Base-by-base conservation (phyloP, 35 echinoderm and acorn worm species). In the Amphiura filiformis region DNA sequence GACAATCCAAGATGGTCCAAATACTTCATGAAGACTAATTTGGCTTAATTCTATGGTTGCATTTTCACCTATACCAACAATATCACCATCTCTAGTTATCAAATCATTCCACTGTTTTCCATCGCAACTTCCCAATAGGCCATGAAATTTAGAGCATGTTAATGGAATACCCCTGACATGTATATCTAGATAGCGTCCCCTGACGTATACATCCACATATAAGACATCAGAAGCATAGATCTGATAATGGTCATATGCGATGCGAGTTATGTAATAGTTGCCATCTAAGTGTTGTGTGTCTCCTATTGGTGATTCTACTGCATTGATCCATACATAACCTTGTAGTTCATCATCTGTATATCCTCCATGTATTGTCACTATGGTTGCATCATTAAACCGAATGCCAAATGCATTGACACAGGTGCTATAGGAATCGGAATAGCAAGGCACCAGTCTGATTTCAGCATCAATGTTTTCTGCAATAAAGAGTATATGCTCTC, bases 381-480 rank as follows among this genome's bases (percentile, higher is more conserved):
- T 64, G 49, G 56, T 75, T 35, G 35, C 76, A 76, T 38, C 35
- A 31, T 13, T 40, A 34, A 84, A 2, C 34, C 42, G 34, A 39
- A 89, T 76, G 35, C 88, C 95, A 56, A 95, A 39, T 64, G 95
- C 88, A 91, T 93, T 93, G 42, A 97, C 86, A 39, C 95, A 97
- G 23, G 87, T 88, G 65, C 83, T 84, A 20, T 86, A 30, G 1
- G 65, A 35, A n/a, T 39, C 76, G 5, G 78, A 11, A 39, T 77
- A 77, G 75, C 95, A 97, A 5, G 87, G 84, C 33, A 97, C 91
- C 65, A 93, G 42, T 39, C 88, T 70, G 44, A 93, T 76, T 32
- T 93, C 90, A 30, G 57, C 86, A 32, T 88, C 76, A n/a, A 93
- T 38, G 20, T 91, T 70, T 31, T 23, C 32, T 2, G 38, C 42